Evolutionary conservation across 1,140 invertebrate genomes (phyloP).

Genomic region (Leguminivora glycinivorella): DNA sequence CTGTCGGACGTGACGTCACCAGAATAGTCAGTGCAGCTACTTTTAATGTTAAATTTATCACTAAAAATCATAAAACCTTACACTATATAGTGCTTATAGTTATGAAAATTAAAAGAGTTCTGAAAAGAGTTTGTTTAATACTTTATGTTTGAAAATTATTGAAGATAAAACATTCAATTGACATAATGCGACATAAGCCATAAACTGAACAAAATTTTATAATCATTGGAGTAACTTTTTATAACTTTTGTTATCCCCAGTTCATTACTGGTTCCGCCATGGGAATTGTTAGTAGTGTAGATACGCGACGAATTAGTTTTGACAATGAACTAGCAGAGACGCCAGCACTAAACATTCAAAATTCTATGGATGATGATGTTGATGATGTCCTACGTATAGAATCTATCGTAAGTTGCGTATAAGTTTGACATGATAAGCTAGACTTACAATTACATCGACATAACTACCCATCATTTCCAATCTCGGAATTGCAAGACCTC

Average conservation of each 20-base stretch:
- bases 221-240: background rate
- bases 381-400: slow-evolving; percentile 44
- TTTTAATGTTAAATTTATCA: no score
- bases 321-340: slow-evolving; percentile 60
- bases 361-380: slow-evolving; percentile 46
- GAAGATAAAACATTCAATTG: background rate
- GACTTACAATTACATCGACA: no score
- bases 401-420: slow-evolving; percentile 1
- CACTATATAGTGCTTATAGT: no score
- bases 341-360: slow-evolving; percentile 49
- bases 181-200: background rate
- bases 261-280: slow-evolving; percentile 36
- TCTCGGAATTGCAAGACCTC: no score
- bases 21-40: no score
- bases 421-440: background rate
- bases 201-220: background rate
- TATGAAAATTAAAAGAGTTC: no score
- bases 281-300: slow-evolving; percentile 57
- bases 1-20: no score
- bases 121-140: background rate
- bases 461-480: no score
- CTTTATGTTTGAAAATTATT: background rate
- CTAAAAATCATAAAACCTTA: no score
- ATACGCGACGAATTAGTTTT: slow-evolving; percentile 68
- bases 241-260: slow-evolving; percentile 14